Percentiles rank a stretch among this genome's conserved stretches.
phyloP scores from a whole-genome alignment of 2,888 invertebrate genomes.

The Athetis lepigone region DNA sequence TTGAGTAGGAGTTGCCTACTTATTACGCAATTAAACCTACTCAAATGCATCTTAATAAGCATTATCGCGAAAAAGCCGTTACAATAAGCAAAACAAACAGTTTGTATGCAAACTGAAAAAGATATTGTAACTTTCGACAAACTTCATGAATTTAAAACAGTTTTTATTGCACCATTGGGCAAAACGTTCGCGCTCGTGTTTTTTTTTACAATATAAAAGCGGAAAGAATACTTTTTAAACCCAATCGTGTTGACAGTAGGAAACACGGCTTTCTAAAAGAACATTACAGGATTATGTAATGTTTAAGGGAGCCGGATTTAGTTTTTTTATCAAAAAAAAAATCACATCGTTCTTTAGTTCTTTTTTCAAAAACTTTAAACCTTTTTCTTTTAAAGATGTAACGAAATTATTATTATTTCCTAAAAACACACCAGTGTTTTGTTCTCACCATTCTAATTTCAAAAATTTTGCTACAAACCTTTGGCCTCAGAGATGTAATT shows the following conservation, averaged over 20 bases:
- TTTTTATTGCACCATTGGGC: slow-evolving; percentile 9
- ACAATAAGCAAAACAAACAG: not conserved
- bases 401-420: no score
- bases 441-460: not conserved
- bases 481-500: not conserved
- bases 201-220: not conserved
- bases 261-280: not conserved
- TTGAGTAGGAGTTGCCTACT: no score
- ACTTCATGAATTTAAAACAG: slow-evolving; percentile 5
- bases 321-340: no score
- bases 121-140: slow-evolving; percentile 4
- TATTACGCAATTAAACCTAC: no score
- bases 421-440: not conserved
- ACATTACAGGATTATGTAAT: not conserved
- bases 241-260: slow-evolving; percentile 22
- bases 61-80: not conserved
- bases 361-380: no score
- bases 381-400: no score
- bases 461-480: not conserved
- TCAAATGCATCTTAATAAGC: not conserved
- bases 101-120: not conserved
- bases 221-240: slow-evolving; percentile 3
- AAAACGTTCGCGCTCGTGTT: slow-evolving; percentile 8
- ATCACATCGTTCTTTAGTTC: no score
- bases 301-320: not conserved